Base-by-base conservation (phyloP, 92 coral and sea anemone species). In the Plumapathes pennacea region DNA sequence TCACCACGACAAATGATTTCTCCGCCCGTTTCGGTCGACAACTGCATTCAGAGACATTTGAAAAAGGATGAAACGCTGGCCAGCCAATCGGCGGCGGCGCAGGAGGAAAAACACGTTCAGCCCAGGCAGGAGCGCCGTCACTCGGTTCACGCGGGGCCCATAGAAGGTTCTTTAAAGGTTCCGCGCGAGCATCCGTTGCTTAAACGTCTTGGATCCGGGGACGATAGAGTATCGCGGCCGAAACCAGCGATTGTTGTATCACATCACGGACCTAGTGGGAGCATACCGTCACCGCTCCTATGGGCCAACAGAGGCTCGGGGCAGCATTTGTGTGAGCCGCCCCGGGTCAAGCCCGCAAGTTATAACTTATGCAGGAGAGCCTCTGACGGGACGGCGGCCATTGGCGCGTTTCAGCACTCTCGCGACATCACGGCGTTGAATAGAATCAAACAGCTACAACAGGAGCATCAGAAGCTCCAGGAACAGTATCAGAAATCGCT, bases 401-500 rank as follows among this genome's bases (percentile, higher is more conserved):
- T 86, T 25, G 67, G 83, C n/a, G 95, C 82, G 10, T 86, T 94
- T 62, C 99, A 94, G 13, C 79, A 85, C 29, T 72, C 84, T 9
- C 54, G 94, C 33, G 90, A 85, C 20, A 63, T 80, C 14, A 53
- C 86, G 2, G 58, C 96, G 18, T 82, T 86, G 15, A 90, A 81
- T 20, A 50, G 94, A 67, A 81, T 94, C 23, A 71, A 81, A 51
- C 79, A 84, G 38, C 49, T 94, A 21, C 99, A 94, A 42, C 94
- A 88, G 59, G 99, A 94, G 40, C 99, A 94, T 36, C 81, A 89
- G 50, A 84, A 74, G 64, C 60, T 94, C 5, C 99, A 94, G 71
- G 96, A 94, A 77, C 96, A 72, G 13, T 94, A 94, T 59, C 96
- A 88, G 65, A 85, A 79, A 50, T 94, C 96, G 18, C 78, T 94